Base-by-base conservation (phyloP, 1,140 invertebrate species). In the Rhizoglyphus robini region DNA sequence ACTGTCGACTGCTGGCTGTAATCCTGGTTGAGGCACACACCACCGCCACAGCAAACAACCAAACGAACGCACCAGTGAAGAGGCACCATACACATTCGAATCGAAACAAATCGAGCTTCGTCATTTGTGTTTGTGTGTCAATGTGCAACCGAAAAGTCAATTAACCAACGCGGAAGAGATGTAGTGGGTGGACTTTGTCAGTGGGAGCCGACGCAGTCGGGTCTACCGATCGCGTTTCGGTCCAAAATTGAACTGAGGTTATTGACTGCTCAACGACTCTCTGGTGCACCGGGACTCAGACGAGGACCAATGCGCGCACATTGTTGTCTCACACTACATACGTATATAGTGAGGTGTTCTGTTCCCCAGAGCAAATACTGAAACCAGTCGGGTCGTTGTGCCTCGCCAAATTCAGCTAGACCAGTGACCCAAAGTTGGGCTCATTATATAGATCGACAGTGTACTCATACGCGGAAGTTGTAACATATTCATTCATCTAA, bases 81-180 rank as follows among this genome's bases (percentile, higher is more conserved):
- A 41, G 36, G 36, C 36, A 32, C 15, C 8, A 54, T 25, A 8
- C 5, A 54, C 23, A 54, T 27, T 32, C n/a, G n/a, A n/a, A n/a
- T n/a, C n/a, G n/a, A n/a, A n/a, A 54, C 51, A 54, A 54, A 54
- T 27, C 51, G 51, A 54, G 51, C 8, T 59, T 59, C 8, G 25
- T 59, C 25, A 59, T 60, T 60, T 41, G 58, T 60, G 58, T 60
- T 15, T 29, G 32, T 60, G 58, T 60, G 58, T 60, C 58, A 60
- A 60, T 60, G 58, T 60, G 58, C 58, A 54, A 54, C 51, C 8
- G 51, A 8, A 8, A 54, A 8, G 31, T 27, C 23, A 15, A 32
- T 54, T 54, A 8, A 54, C 8, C 31, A 54, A 54, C 51, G 23
- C 51, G 51, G 51, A 54, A 54, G 51, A 54, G 51, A 54, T 8